A percentile compares a stretch with the other conserved stretches of the same genome.
Conservation (phyloP, 37 sponge, comb jelly and placozoan species). For the Halisarca cf. caerulea region DNA sequence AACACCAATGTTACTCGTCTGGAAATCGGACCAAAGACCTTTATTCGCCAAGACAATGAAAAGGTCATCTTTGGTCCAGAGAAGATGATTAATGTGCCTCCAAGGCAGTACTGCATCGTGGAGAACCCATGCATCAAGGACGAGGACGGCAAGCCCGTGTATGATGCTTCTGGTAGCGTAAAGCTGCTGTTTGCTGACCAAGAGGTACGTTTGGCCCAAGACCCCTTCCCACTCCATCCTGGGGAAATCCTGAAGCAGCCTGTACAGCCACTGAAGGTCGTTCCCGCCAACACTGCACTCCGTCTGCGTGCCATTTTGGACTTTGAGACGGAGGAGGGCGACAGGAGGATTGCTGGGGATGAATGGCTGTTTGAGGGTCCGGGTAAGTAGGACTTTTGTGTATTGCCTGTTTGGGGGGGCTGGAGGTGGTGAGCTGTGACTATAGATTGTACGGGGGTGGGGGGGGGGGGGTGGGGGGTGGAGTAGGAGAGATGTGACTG, state of each 20-base stretch:
- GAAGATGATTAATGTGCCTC: conserved; percentile 99
- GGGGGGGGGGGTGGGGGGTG: too few relatives aligned
- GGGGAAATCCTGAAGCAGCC: conserved; percentile 88
- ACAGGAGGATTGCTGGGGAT: conserved; percentile 90
- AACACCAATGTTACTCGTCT: conserved; percentile 94
- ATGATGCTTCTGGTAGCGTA: conserved; percentile 86
- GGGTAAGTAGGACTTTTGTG: conserved; percentile 78
- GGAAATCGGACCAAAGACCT: conserved; percentile 92
- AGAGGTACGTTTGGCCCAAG: conserved; percentile 95
- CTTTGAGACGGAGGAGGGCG: conserved; percentile 83
- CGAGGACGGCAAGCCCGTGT: conserved; percentile 65
- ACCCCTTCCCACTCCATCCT: conserved; percentile 98
- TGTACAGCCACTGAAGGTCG: conserved; percentile 89
- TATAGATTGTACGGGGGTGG: too few relatives aligned
- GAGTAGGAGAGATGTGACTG: too few relatives aligned
- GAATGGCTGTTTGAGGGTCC: conserved; percentile 99
- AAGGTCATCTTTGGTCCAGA: conserved; percentile 96
- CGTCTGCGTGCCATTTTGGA: conserved; percentile 91
- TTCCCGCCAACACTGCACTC: conserved; percentile 96
- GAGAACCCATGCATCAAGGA: conserved; percentile 93
- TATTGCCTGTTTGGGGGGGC: background rate
- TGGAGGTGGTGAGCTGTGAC: background rate
- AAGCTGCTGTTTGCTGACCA: conserved; percentile 97
- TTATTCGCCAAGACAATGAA: conserved; percentile 99
- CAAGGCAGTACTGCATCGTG: conserved; percentile 96